These are phyloP conservation scores for Capreolus pygargus DNA, from an alignment of 2,113 vertebrate species.

Conservation along the genomic window DNA sequence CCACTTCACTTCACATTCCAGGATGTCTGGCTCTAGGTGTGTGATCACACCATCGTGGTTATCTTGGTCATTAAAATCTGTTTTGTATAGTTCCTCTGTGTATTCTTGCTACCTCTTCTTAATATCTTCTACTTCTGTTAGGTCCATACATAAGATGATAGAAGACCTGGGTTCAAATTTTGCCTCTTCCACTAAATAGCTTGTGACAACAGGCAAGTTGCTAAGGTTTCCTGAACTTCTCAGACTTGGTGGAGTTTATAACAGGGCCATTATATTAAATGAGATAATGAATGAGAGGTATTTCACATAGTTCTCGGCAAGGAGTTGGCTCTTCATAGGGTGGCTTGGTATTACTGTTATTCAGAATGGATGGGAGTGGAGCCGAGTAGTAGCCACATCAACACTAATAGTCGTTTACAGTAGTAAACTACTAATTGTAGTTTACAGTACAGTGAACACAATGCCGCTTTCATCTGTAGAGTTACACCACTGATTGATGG, in stretches of 20 bases:
- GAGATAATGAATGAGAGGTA: background rate
- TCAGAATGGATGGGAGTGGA: background rate
- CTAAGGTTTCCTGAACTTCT: background rate
- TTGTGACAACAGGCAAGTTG: background rate
- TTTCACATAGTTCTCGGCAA: background rate
- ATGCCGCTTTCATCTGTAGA: background rate
- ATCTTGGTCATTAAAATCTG: background rate
- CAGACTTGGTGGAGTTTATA: background rate
- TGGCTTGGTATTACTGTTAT: background rate
- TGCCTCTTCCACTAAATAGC: background rate
- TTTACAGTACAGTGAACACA: no score
- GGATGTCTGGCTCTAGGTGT: background rate
- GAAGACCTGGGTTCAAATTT: background rate
- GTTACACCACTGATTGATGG: background rate
- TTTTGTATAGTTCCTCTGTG: background rate
- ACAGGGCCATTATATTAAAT: background rate
- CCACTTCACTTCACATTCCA: background rate
- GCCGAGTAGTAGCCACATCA: background rate
- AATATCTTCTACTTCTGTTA: background rate
- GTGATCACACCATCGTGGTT: background rate
- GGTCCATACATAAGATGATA: background rate
- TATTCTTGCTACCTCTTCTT: background rate
- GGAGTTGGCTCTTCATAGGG: background rate
- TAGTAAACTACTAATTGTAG: no score
- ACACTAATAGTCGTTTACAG: fast-evolving